phyloP scores from a whole-genome alignment of 2,888 invertebrate genomes.

The Cataglyphis livida region DNA sequence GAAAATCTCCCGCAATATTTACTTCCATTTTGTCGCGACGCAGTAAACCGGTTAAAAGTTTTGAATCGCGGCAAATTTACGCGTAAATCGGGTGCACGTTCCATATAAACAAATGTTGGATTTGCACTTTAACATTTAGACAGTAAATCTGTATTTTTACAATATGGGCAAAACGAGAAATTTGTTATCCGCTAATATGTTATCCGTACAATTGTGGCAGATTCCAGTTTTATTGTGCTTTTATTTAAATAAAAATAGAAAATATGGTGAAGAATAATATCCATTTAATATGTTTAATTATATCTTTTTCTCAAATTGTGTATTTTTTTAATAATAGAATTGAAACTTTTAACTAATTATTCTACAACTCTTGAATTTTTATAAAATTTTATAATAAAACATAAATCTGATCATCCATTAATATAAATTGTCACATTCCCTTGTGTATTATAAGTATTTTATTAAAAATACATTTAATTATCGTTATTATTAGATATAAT shows the following conservation, averaged over 20 bases:
- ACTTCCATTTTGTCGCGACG: constrained; percentile 48
- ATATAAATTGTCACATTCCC: not conserved
- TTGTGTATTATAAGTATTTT: not conserved
- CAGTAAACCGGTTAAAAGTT: constrained; percentile 50
- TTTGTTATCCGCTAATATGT: constrained; percentile 17
- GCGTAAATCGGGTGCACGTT: constrained; percentile 33
- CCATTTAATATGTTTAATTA: constrained; percentile 1
- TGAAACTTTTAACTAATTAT: not conserved
- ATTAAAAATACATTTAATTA: not conserved
- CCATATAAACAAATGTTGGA: constrained; percentile 42
- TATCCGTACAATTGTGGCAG: constrained; percentile 12
- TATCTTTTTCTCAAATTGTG: not conserved
- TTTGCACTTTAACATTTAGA: constrained; percentile 37
- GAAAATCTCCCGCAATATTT: constrained; percentile 52
- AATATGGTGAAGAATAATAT: not conserved
- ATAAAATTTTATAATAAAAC: not conserved
- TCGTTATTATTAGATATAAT: not conserved
- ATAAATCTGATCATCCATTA: not conserved
- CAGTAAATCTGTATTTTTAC: constrained; percentile 36
- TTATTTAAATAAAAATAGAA: constrained; percentile 7
- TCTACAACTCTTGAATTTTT: not conserved
- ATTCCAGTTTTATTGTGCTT: not conserved
- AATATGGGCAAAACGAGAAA: not conserved
- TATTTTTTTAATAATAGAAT: not conserved
- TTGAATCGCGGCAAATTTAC: constrained; percentile 50